phyloP scores from a whole-genome alignment of 2,113 vertebrate genomes.

The Varanus salvator region DNA sequence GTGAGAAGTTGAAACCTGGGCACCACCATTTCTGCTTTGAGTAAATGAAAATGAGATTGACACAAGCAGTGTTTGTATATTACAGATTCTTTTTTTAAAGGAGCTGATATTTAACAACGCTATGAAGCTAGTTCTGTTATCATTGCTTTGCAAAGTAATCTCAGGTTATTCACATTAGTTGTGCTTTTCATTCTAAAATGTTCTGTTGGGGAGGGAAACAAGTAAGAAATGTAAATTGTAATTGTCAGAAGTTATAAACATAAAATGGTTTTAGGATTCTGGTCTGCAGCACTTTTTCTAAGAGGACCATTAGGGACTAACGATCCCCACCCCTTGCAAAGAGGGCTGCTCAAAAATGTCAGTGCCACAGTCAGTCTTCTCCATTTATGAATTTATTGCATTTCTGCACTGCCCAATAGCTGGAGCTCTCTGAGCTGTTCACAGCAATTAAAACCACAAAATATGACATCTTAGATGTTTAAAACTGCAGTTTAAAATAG shows the following conservation, averaged over 20 bases:
- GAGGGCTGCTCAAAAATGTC: not conserved
- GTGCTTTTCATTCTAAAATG: not conserved
- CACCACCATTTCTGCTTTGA: conserved; percentile 14
- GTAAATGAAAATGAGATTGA: conserved; percentile 45
- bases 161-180: not conserved
- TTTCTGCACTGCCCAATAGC: too few relatives aligned
- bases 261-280: not conserved
- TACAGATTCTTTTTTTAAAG: conserved; percentile 14
- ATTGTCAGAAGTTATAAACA: not conserved
- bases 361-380: not conserved
- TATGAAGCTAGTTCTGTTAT: not conserved
- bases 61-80: conserved; percentile 2
- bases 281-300: not conserved
- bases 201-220: not conserved
- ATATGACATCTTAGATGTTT: too few relatives aligned
- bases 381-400: too few relatives aligned
- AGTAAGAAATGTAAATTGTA: not conserved
- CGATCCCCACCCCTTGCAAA: not conserved
- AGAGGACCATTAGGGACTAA: not conserved
- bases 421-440: too few relatives aligned
- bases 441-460: too few relatives aligned
- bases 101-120: conserved; percentile 25
- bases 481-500: too few relatives aligned
- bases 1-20: conserved; percentile 17
- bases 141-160: not conserved